Percentiles rank a stretch among this genome's conserved stretches.
Conservation (phyloP, 2,113 vertebrate genomes). For the Cololabis saira region DNA sequence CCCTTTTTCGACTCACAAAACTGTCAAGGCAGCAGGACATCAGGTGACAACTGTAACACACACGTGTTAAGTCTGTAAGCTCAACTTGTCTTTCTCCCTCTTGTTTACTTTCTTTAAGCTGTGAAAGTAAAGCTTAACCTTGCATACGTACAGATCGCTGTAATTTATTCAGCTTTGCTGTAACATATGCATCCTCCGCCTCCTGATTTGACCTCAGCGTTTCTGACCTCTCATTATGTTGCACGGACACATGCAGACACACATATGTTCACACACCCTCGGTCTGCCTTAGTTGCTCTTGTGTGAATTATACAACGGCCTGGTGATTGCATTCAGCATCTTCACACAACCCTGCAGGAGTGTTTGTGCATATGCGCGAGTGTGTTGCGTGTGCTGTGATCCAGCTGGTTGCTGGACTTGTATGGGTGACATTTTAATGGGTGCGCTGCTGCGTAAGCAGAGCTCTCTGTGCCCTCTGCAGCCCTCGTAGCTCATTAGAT, state of each 20-base stretch:
- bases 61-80: slow-evolving; percentile 27
- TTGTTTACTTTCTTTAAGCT: too few species aligned
- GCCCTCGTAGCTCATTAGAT: slow-evolving; percentile 59
- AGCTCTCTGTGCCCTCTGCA: slow-evolving; percentile 58
- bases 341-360: slow-evolving; percentile 44
- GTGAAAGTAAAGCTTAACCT: too few species aligned
- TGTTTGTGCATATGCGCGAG: slow-evolving; percentile 34
- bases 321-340: slow-evolving; percentile 48
- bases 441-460: slow-evolving; percentile 61
- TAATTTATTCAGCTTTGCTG: neutral
- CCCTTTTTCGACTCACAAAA: slow-evolving; percentile 93
- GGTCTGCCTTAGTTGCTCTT: slow-evolving; percentile 31
- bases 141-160: too few species aligned
- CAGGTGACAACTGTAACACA: slow-evolving; percentile 75
- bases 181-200: neutral
- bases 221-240: slow-evolving; percentile 35
- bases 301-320: slow-evolving; percentile 62
- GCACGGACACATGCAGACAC: slow-evolving; percentile 41
- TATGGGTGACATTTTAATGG: slow-evolving; percentile 73
- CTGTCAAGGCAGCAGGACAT: slow-evolving; percentile 85
- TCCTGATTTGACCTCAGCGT: slow-evolving; percentile 28
- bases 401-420: slow-evolving; percentile 64
- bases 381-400: slow-evolving; percentile 44
- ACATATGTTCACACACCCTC: slow-evolving; percentile 51
- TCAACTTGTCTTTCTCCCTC: neutral